Base-by-base conservation (phyloP, 2,888 invertebrate species). In the Tethea ocularis region DNA sequence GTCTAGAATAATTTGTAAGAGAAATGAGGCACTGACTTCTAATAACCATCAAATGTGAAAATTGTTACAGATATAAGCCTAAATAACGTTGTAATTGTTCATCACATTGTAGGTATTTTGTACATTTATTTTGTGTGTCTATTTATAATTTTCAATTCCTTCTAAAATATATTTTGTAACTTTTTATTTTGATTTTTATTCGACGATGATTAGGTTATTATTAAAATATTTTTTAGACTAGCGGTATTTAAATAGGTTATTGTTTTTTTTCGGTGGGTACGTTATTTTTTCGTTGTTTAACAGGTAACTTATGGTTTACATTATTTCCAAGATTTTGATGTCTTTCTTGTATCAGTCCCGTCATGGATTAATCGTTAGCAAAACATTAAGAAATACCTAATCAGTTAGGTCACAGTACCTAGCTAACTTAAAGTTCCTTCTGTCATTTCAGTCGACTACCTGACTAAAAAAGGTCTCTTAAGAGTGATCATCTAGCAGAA, bases 1-100 rank as follows among this genome's bases (percentile, higher is more conserved):
- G 87, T 87, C 84, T 91, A 84, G 78, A 77, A 77, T 88, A 82
- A 86, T 84, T 86, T 86, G 77, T 92, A 92, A 91, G 91, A 86
- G 87, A 88, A 91, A 88, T 78, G 80, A 83, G 85, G 82, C 86
- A 87, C 83, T 84, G 88, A 38, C n/a, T 86, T 84, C 84, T 80
- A 80, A 83, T 80, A 81, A 83, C 84, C 85, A 85, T 81, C 87
- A 86, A 33, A 76, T 84, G 80, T 79, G 76, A 80, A 82, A 81
- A 77, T 78, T 78, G 68, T 79, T 86, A 84, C 80, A 75, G 75
- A 78, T 86, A 82, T 90, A 90, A 90, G 90, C 85, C 82, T 87
- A 84, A 85, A 78, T 74, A 78, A 84, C 83, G 80, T 80, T 80
- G 84, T 78, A 77, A 72, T 75, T 72, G 71, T 78, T 78, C 66